Base-by-base conservation (phyloP, 1,140 invertebrate genomes). In the Pteromalus puparum region DNA sequence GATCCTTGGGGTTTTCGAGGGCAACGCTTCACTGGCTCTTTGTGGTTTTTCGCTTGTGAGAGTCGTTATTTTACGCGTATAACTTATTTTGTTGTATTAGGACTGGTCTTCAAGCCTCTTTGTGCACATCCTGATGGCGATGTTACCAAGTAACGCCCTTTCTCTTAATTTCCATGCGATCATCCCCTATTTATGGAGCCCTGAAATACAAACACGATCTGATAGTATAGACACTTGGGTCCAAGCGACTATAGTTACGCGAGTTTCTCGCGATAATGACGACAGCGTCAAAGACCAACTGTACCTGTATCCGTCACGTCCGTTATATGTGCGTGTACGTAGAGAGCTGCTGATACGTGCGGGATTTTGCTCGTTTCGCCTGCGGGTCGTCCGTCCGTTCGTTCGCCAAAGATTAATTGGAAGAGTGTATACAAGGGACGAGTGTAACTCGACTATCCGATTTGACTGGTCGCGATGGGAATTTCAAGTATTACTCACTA, bases 321-420 rank as follows among this genome's bases (percentile, higher is more conserved):
- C 7, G 53, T n/a, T n/a, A 77, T n/a, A 77, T 53, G 75, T n/a
- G 6, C 42, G 18, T 34, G 24, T 4, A 2, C 26, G 21, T n/a
- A n/a, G n/a, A n/a, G 4, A 42, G 13, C 28, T 38, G 76, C 76
- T 67, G 76, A 78, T 78, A 78, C 38, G 53, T 65, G 28, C 53
- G 76, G 76, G 74, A 76, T 76, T 76, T 76, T n/a, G 72, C 18
- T 18, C 21, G 53, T n/a, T 61, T 13, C 30, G 2, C 38, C 21
- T 78, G 76, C 76, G 76, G 76, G 76, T 78, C 46, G 74, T 0
- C 76, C 48, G 76, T 30, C 7, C 53, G 53, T 61, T 53, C 48
- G 76, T 13, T 38, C 21, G 24, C 53, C 53, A 21, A 78, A 65
- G 76, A 78, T 78, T 61, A 78, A 78, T 78, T 78, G 76, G 76